Evolutionary conservation across 2,797 vertebrate genomes (phyloP), one percentile per base, ranked within the genome.

Genomic region (Eutrigla gurnardus): DNA sequence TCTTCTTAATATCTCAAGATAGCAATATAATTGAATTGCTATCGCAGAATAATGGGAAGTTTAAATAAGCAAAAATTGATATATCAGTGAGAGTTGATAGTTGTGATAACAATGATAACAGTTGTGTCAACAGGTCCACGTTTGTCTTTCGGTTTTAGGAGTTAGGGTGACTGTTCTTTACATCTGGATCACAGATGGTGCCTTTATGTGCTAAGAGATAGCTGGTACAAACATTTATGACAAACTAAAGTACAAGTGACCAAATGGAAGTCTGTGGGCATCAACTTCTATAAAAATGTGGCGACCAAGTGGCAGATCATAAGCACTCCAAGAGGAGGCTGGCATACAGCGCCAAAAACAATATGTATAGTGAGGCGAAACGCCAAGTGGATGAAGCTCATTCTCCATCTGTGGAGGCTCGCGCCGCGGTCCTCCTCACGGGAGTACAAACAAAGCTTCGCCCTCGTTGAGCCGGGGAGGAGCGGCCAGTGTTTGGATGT

Each of bases 51-150:
- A 36, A 63, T 14, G 1, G n/a, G 18, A 45, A 17, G 37, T 35
- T 4, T 11, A n/a, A 54, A 72, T 52, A 42, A 45, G 46, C 49
- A 70, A 62, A 65, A 63, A 33, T 7, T 50, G 13, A 2, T 5
- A 55, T 39, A 65, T 71, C 25, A 49, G 39, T 33, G 52, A 63
- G 80, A 40, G 80, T 65, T 68, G 49, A 77, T 53, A 58, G 46
- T 45, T 43, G 17, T 42, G 52, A 71, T 60, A 77, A 55, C 14
- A 67, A 32, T 53, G 57, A 53, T 0, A 46, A 15, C 43, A 14
- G 45, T 25, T 25, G 25, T 25, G 25, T 25, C 25, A 25, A 25
- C 25, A 25, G 14, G 25, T 39, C 9, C 9, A 32, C 45, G 35
- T n/a, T 45, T 40, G 13, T 64, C 0, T 33, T 70, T 52, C 57